Base-by-base conservation (phyloP, 2,113 vertebrate species). In the Brachionichthys hirsutus region DNA sequence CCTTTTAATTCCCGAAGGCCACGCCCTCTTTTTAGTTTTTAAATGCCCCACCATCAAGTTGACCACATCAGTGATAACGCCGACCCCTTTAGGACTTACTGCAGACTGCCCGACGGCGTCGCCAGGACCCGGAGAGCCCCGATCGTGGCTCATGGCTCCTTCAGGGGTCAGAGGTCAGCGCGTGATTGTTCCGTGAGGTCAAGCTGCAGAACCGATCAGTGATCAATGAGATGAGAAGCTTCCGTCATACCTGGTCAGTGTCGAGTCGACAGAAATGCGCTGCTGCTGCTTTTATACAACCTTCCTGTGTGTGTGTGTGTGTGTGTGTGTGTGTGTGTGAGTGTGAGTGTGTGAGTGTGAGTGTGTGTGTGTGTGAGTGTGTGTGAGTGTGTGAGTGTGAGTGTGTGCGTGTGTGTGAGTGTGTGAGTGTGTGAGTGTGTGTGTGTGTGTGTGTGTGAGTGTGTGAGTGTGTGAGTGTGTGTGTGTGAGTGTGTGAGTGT, bases 221-320 rank as follows among this genome's bases (percentile, higher is more conserved):
- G 36, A 10, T 38, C 36, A 38, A 38, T 38, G 8, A 9, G 12
- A 38, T 12, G 8, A 12, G 1, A 11, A 10, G 24, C 8, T 30
- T 30, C 24, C 8, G 24, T 38, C 45, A 2, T 67, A 80, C 74
- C 77, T 78, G 15, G 4, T 59, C 18, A 15, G 56, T 17, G 35
- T 22, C 0, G 30, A 46, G 24, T 53, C 9, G 4, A 18, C 67
- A 57, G 65, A 55, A 61, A 42, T 34, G 19, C 5, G 9, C 52
- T 62, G 64, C 42, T 54, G 62, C 57, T 45, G 8, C 62, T 60
- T 75, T 74, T 84, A 84, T 79, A 79, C 15, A 17, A 19, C 30
- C 19, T 11, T 19, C 11, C 9, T 9, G 4, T n/a, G 9, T 36
- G 43, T 47, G 57, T 42, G 47, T 34, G 36, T 30, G 59, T 42